Evolutionary conservation across 2,113 vertebrate genomes (phyloP), one percentile per base, ranked within the genome.

Genomic region (Rana temporaria): DNA sequence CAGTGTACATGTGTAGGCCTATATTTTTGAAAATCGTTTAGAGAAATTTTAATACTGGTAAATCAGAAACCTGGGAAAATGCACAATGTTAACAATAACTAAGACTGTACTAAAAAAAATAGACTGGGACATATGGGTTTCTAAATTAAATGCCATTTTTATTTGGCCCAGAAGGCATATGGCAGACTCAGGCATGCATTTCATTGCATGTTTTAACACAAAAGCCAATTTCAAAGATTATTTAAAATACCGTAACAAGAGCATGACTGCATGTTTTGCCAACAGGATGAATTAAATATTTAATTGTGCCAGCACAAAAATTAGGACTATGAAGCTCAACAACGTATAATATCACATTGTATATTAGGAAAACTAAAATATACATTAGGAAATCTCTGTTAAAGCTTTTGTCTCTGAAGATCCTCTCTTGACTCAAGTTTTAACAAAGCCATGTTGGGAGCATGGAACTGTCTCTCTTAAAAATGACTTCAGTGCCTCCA

Each of bases 91-190:
- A 73, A 16, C 26, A 59, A 59, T 14, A 20, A 20, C 4, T 60
- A 32, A 19, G 72, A 73, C 15, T 30, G 17, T 18, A n/a, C 9
- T 59, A 42, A 74, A n/a, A 48, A 42, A 74, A n/a, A 48, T 48
- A 48, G 8, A 8, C 19, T 15, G n/a, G 32, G 71, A 73, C 26
- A 34, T 19, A 59, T 32, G 53, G 7, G 7, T 18, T 56, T 16
- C 16, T 53, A 34, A 74, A 56, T 20, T 60, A 60, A 60, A 74
- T 1, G 2, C 12, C 12, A 60, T 60, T 72, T 48, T 73, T 73
- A 34, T 59, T 59, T 53, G 18, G 30, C n/a, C 71, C 71, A 59
- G 15, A 73, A 73, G 71, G 71, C 55, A 73, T 59, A 73, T 73
- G 30, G 55, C 53, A 59, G 18, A n/a, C 26, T 59, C 2, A 2